Evolutionary conservation across 2,113 vertebrate genomes (phyloP).

Genomic region (Calypte anna): DNA sequence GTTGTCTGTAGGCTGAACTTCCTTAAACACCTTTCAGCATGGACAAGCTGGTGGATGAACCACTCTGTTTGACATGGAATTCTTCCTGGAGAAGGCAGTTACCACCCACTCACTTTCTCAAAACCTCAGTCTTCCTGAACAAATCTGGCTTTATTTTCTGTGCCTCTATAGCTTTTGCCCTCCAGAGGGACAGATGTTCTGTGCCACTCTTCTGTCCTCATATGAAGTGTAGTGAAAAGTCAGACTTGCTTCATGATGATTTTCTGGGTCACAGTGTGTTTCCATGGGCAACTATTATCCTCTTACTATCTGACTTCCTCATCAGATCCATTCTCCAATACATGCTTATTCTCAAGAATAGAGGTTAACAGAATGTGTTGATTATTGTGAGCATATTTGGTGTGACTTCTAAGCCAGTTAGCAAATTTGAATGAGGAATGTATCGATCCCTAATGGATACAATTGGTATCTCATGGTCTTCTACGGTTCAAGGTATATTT

Average conservation of each 20-base stretch:
- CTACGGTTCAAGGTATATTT: background rate
- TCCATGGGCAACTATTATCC: fast-evolving
- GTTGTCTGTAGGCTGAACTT: background rate
- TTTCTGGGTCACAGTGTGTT: background rate
- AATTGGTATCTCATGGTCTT: background rate
- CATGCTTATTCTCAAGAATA: background rate
- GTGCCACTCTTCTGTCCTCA: background rate
- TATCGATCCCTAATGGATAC: background rate
- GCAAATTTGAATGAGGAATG: background rate
- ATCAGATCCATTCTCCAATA: background rate
- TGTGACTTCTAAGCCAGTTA: background rate
- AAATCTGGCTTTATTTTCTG: background rate
- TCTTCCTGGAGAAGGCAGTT: background rate
- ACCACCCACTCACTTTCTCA: background rate
- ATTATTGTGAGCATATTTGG: background rate
- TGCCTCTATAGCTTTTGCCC: background rate
- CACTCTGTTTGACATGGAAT: background rate
- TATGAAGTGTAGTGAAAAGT: background rate
- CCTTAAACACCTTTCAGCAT: background rate
- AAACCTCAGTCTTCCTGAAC: background rate
- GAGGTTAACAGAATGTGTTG: background rate
- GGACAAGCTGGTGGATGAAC: background rate
- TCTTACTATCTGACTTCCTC: background rate
- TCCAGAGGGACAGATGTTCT: background rate
- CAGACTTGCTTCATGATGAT: background rate